Percentiles rank a stretch among this genome's conserved stretches.
These are phyloP conservation scores for Drosophila kanapiae DNA, from an alignment of 1,140 invertebrate genomes.

Conservation along the genomic window DNA sequence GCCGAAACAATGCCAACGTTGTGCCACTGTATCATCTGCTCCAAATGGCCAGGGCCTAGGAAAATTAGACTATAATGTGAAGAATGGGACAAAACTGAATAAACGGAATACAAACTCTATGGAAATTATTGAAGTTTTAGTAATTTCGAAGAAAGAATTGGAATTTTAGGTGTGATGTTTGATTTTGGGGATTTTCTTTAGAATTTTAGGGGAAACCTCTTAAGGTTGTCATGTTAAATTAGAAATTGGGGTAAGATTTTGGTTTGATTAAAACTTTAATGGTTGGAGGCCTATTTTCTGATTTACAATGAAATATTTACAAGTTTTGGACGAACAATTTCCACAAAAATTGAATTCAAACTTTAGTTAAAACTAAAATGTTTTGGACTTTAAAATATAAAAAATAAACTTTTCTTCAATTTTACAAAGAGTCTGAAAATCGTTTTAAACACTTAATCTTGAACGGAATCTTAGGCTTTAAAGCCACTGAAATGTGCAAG, in stretches of 20 bases:
- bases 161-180: not conserved
- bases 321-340: no score
- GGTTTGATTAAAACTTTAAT: not conserved
- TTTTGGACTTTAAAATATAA: no score
- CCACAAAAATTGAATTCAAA: no score
- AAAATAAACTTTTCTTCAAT: no score
- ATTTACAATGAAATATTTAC: no score
- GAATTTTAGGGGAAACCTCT: not conserved
- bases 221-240: not conserved
- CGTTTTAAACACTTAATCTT: no score
- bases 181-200: not conserved
- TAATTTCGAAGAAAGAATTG: not conserved
- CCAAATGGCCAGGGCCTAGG: conserved; percentile 55
- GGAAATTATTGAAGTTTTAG: not conserved
- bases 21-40: conserved; percentile 69
- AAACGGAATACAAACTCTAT: not conserved
- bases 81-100: conserved; percentile 21
- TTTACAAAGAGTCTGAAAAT: no score
- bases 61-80: not conserved
- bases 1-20: conserved; percentile 43
- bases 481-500: not conserved
- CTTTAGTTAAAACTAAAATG: no score
- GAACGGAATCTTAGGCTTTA: no score
- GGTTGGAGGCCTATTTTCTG: no score
- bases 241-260: not conserved